Evolutionary conservation across 2,888 invertebrate species (phyloP), one percentile per base, ranked within the genome.

Genomic region (Scaptomyza caliginosa): DNA sequence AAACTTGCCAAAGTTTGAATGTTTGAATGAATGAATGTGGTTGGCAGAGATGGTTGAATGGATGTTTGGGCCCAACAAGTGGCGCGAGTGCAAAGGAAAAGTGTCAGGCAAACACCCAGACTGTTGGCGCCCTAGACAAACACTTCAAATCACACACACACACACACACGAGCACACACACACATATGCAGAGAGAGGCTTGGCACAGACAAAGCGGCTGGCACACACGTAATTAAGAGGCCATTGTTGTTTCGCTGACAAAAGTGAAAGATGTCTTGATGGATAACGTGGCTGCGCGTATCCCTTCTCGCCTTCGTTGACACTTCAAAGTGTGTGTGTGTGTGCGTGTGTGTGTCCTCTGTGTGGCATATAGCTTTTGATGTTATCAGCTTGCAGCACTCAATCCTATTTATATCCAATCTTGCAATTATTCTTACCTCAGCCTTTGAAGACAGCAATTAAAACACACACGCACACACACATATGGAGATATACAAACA

Each of bases 241-340:
- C 86, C 88, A 89, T 89, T 89, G 89, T 89, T 89, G 88, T 85
- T 88, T 79, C 89, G 89, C 89, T 89, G 89, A 89, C 89, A 89
- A 90, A 89, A 89, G 89, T 89, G 86, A 90, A 89, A 90, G 88
- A 90, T 88, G 75, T 71, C 79, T 84, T 89, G 88, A 89, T 81
- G 89, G 90, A 89, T 90, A 89, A 82, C 81, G 82, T 64, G 68
- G 65, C 36, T 60, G 49, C 45, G 54, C 63, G 65, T 70, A n/a
- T 60, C 62, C 28, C n/a, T n/a, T 64, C 67, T 70, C 63, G 70
- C 78, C 83, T 82, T n/a, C n/a, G 88, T 89, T 89, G 86, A 83
- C 90, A 89, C 89, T 89, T 89, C 88, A 77, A 89, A 89, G 86
- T 74, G 72, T 42, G 65, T 59, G 64, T 34, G 30, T 67, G 62